Percentiles rank a stretch among this genome's conserved stretches.
phyloP scores from a whole-genome alignment of 2,888 invertebrate species.

The Clepsis dumicolana region DNA sequence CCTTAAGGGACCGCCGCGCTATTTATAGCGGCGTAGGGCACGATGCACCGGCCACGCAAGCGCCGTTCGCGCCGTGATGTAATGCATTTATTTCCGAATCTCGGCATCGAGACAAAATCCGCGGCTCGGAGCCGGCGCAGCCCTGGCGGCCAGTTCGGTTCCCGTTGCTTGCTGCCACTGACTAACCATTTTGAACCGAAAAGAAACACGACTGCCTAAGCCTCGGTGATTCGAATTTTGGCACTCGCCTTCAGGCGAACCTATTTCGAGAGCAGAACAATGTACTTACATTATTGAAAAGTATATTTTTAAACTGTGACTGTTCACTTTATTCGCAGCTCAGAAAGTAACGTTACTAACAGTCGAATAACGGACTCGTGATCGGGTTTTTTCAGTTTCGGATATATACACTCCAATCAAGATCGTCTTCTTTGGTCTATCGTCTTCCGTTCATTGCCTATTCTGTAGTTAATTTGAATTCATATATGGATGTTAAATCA shows the following conservation, averaged over 20 bases:
- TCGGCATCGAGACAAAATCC: slow-evolving; percentile 22
- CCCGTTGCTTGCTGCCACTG: slow-evolving; percentile 11
- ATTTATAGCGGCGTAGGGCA: slow-evolving; percentile 68
- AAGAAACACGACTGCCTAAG: slow-evolving; percentile 17
- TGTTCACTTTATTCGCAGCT: slow-evolving; percentile 37
- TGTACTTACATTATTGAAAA: slow-evolving; percentile 43
- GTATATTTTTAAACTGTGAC: slow-evolving; percentile 40
- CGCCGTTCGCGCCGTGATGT: slow-evolving; percentile 60
- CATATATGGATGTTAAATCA: not conserved
- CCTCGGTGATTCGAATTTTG: slow-evolving; percentile 32
- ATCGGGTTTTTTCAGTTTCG: slow-evolving; percentile 31
- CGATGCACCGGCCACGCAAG: slow-evolving; percentile 49
- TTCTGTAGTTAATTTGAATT: slow-evolving; percentile 1
- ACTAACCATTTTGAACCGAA: slow-evolving; percentile 21
- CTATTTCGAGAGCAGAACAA: slow-evolving; percentile 43
- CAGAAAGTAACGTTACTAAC: slow-evolving; percentile 38
- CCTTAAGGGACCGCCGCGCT: slow-evolving; percentile 81
- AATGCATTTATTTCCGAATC: slow-evolving; percentile 65
- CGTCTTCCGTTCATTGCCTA: slow-evolving; percentile 20
- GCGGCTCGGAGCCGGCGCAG: not conserved
- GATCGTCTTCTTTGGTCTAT: slow-evolving; percentile 20
- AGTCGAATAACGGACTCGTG: slow-evolving; percentile 37
- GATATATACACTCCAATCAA: slow-evolving; percentile 30
- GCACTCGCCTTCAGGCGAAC: slow-evolving; percentile 33
- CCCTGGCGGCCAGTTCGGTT: not conserved